Evolutionary conservation across 1,140 invertebrate genomes (phyloP), one percentile per base, ranked within the genome.

Genomic region (Tenebrio molitor): DNA sequence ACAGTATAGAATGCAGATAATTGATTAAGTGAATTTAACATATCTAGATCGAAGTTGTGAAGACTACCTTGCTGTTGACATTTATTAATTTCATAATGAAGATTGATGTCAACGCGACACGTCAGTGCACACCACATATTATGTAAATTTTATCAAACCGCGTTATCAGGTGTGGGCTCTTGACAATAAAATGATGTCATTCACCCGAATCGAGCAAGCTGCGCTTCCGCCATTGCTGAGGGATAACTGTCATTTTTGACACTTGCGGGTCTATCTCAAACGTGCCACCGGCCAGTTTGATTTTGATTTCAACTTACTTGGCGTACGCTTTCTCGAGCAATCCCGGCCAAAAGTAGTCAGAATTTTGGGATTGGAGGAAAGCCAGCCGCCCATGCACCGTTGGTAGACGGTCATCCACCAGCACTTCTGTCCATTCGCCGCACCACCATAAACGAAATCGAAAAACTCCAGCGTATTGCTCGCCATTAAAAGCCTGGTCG

Each of bases 271-370:
- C n/a, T n/a, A n/a, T n/a, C n/a, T n/a, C n/a, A n/a, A n/a, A n/a
- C n/a, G n/a, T n/a, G n/a, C n/a, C n/a, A n/a, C n/a, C n/a, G n/a
- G n/a, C n/a, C n/a, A n/a, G n/a, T n/a, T n/a, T n/a, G n/a, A n/a
- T n/a, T n/a, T n/a, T n/a, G n/a, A n/a, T 58, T 34, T 19, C 71
- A 58, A 87, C 91, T 91, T 83, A 96, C 95, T 99, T 99, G 58
- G 97, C 97, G 82, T 99, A 99, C 15, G 97, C 97, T 85, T 99
- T 99, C 85, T 99, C 97, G 44, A 99, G 85, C 15, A 99, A 85
- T 0, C 96, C 92, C 0, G 96, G 94, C 97, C 97, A 99, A 82
- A 97, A 97, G 79, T 95, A 92, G 77, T 96, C 94, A 0, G 91
- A 92, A 74, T 93, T 88, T 72, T 91, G 90, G 8, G 94, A 92